Base-by-base conservation (phyloP, 2,113 vertebrate species). In the Periophthalmus modestus region DNA sequence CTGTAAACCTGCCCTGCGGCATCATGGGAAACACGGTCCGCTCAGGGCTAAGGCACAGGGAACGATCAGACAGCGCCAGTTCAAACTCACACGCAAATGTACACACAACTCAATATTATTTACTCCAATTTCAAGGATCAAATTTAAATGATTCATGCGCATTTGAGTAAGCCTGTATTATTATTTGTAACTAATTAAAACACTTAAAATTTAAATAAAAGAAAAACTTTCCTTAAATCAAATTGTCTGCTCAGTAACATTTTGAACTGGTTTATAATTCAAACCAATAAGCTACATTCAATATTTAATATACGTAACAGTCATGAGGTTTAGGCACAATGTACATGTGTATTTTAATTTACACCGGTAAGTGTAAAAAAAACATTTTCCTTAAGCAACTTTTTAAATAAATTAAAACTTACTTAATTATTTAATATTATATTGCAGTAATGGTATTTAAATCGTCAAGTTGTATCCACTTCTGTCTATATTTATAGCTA, bases 41-140 rank as follows among this genome's bases (percentile, higher is more conserved):
- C 72, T 50, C 71, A 71, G 73, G 66, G 72, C 7, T 85, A 90
- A 91, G 89, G 91, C 88, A 92, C 90, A 82, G 85, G 75, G 83
- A 65, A 65, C 34, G 14, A 59, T 28, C 21, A 59, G 23, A 59
- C 57, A 59, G 57, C 57, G 57, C 57, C 57, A 15, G 57, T 28
- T 59, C 57, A 28, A 57, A 57, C n/a, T 57, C 55, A 21, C n/a
- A 57, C n/a, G 50, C 9, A 21, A 43, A 19, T n/a, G 36, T 65
- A n/a, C 62, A 39, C 33, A 19, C 62, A 5, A 65, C 62, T 43
- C 39, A 36, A 36, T 34, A 63, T 18, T 5, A 7, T 59, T 28
- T 59, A 23, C 57, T 58, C 57, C 57, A 58, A 15, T 23, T 24
- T 14, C 12, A 58, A 24, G 19, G 4, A 28, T 13, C 4, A 13